Conservation (phyloP, 2,888 invertebrate species). For the Agrochola circellaris region DNA sequence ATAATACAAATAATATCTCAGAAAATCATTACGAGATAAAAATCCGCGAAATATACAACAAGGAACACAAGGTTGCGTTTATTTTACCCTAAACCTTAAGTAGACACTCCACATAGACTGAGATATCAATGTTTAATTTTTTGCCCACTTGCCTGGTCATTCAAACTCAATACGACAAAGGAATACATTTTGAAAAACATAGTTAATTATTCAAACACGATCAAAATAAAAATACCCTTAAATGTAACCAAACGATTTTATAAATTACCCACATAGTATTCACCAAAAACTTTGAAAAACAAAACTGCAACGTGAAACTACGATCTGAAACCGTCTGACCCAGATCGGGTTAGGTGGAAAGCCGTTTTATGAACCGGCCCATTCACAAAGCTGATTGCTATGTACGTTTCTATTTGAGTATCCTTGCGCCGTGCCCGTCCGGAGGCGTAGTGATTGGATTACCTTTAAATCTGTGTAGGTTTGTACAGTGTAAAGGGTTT, state of each 20-base stretch:
- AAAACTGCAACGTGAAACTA: constrained; percentile 24
- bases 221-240: background rate
- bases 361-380: constrained; percentile 57
- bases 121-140: background rate
- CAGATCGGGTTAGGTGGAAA: constrained; percentile 53
- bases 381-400: constrained; percentile 67
- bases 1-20: background rate
- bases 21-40: background rate
- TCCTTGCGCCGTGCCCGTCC: constrained; percentile 46
- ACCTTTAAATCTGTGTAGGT: constrained; percentile 48
- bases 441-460: constrained; percentile 55
- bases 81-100: background rate
- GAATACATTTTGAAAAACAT: background rate
- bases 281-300: constrained; percentile 7
- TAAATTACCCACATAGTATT: background rate
- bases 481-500: constrained; percentile 33
- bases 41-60: background rate
- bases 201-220: too few relatives aligned
- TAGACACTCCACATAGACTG: background rate
- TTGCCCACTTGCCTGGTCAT: background rate
- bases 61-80: background rate
- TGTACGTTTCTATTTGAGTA: constrained; percentile 62
- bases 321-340: constrained; percentile 50
- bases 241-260: constrained; percentile 11
- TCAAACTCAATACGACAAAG: background rate